Evolutionary conservation across 2,113 vertebrate species (phyloP), one percentile per base, ranked within the genome.

Genomic region (Catharus minimus): DNA sequence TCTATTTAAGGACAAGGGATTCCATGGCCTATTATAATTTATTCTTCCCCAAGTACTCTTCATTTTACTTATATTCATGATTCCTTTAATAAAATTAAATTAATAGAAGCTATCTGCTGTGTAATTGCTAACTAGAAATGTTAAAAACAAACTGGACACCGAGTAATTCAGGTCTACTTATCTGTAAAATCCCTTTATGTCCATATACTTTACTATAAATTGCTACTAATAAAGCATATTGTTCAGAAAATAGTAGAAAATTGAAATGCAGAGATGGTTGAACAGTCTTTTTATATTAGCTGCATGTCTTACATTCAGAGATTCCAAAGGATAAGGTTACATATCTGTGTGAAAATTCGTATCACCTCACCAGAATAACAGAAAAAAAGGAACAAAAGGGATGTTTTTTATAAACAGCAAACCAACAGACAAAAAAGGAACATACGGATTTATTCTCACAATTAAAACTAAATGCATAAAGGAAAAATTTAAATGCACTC

Each of bases 41-140:
- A 92, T 71, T 68, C 85, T 80, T 74, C 89, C 93, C 77, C 39
- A 94, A 20, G 39, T 90, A 94, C 73, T 77, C 84, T 87, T 69
- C 83, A 95, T 82, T 95, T 82, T 88, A 82, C 11, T 81, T 84
- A 43, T 26, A 95, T 50, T 94, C 30, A 61, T 39, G 62, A 96
- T 91, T 93, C 17, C 57, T 79, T 95, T 88, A 95, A 77, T 58
- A 84, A 90, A 92, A 96, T 88, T 73, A 74, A 92, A 96, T 94
- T 95, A 93, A 72, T 75, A 88, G 57, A 89, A 79, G 26, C 46
- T 89, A 73, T 72, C 44, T 72, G 5, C 41, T 62, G 83, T 86
- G 50, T 73, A 38, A 89, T 49, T 89, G 49, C 27, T 89, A 91
- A 58, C 39, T 28, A 56, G 36, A 76, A 27, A 22, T 69, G 60